Base-by-base conservation (phyloP, 2,797 vertebrate genomes). In the Diplodus sargus region DNA sequence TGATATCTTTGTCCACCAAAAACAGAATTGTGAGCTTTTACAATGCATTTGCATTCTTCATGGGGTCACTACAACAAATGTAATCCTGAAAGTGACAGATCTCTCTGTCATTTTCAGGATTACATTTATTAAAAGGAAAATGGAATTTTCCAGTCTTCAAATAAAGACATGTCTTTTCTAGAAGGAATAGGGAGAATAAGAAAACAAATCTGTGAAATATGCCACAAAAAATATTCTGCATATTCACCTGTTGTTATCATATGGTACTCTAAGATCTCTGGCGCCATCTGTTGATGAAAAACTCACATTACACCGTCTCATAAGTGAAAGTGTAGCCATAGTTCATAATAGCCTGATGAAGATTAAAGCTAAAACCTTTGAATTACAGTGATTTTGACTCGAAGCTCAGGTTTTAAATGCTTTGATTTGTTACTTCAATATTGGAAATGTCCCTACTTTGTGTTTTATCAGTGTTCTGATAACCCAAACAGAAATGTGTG, bases 211-310 rank as follows among this genome's bases (percentile, higher is more conserved):
- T 47, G 11, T 60, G 10, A 60, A 56, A 48, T 2, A 39, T 11
- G 10, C 39, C 39, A 39, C 39, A 39, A 39, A 39, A 39, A 39
- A 8, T 11, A 39, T 39, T 39, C 39, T 39, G 34, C 10, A 39
- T 10, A 10, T 39, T 39, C 9, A 39, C 10, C 20, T 48, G 13
- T 18, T 23, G 13, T 1, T 12, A 16, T 15, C 47, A 3, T 0
- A 2, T 0, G 20, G 4, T 20, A n/a, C 30, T 62, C 64, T 28
- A 15, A 47, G 64, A 75, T 53, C 28, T 78, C 42, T 90, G 79
- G n/a, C 17, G 73, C 90, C 92, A 86, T 66, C 93, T 92, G 70
- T 42, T 87, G 93, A 60, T 57, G 2, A 60, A 58, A 80, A 58
- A 20, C 0, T 43, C 0, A 34, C 62, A 89, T 53, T 77, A 53